phyloP scores from a whole-genome alignment of 2,888 invertebrate species.

The Drosophila suboccidentalis region DNA sequence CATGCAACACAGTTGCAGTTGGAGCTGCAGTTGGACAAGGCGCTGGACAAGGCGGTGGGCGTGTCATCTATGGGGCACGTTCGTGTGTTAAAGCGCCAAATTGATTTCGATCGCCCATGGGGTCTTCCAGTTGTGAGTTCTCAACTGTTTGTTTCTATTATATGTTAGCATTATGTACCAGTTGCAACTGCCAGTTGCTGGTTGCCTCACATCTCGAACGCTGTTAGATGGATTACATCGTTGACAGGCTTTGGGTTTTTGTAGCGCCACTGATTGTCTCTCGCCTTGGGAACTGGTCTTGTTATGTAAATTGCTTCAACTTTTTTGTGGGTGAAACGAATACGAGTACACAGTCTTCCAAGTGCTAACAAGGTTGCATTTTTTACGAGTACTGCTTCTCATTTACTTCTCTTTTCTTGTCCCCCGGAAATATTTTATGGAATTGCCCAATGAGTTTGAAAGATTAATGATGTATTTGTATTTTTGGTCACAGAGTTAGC shows the following conservation, averaged over 20 bases:
- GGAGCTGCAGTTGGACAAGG: constrained; percentile 4
- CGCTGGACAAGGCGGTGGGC: constrained; percentile 55
- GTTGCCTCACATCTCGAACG: constrained; percentile 52
- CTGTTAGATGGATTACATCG: constrained; percentile 83
- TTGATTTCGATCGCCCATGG: constrained; percentile 80
- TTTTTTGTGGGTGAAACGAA: constrained; percentile 70
- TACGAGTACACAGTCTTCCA: constrained; percentile 35
- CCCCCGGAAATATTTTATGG: constrained; percentile 47
- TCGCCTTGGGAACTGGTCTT: constrained; percentile 78
- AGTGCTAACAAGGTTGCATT: constrained; percentile 74
- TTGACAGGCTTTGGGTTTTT: constrained; percentile 78
- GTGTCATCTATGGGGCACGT: constrained; percentile 70
- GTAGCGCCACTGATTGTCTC: constrained; percentile 75
- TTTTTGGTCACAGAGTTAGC: constrained; percentile 30
- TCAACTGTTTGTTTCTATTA: constrained; percentile 19
- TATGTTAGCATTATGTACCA: constrained; percentile 24
- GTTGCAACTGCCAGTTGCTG: constrained; percentile 39
- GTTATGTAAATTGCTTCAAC: constrained; percentile 71
- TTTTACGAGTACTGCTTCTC: constrained; percentile 19
- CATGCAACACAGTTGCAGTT: constrained; percentile 36
- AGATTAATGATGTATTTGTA: constrained; percentile 61
- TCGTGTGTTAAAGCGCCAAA: constrained; percentile 82
- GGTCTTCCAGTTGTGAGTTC: constrained; percentile 45
- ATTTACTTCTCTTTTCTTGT: constrained; percentile 18
- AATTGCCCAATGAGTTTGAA: constrained; percentile 32